These are phyloP conservation scores for Serripes groenlandicus DNA, from an alignment of 2,888 invertebrate species.

Conservation along the genomic window DNA sequence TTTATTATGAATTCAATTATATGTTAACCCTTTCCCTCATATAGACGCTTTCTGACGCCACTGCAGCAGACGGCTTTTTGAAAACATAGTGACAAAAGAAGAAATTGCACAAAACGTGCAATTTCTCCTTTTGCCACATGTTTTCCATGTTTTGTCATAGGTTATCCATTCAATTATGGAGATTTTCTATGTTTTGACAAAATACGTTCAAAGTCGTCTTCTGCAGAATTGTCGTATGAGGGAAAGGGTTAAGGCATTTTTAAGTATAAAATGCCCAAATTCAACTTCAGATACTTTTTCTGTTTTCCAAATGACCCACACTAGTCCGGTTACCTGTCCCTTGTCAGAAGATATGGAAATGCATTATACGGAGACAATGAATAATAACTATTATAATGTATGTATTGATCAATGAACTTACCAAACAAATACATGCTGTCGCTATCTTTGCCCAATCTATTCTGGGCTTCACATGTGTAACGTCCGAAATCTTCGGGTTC, in stretches of 20 bases:
- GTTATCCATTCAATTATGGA: too few species aligned
- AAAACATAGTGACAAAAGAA: too few species aligned
- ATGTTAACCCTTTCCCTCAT: too few species aligned
- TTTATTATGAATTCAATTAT: too few species aligned
- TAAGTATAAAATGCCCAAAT: not conserved
- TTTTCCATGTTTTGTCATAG: too few species aligned
- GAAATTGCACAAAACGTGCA: too few species aligned
- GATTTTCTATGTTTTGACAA: too few species aligned
- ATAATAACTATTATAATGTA: not conserved
- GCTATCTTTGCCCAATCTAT: conserved; percentile 68
- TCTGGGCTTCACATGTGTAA: conserved; percentile 76
- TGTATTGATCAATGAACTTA: too few species aligned
- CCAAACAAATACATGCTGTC: conserved; percentile 71
- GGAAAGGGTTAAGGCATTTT: not conserved
- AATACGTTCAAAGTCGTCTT: too few species aligned
- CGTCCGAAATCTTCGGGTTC: conserved; percentile 72
- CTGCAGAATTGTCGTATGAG: not conserved
- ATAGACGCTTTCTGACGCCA: too few species aligned
- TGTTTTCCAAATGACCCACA: not conserved
- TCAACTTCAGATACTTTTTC: not conserved
- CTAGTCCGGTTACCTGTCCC: not conserved
- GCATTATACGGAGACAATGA: not conserved
- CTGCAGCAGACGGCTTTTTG: too few species aligned
- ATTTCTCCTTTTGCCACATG: too few species aligned
- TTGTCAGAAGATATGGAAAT: not conserved